Evolutionary conservation across 2,113 vertebrate species (phyloP).

Genomic region (Ardeotis arabs): DNA sequence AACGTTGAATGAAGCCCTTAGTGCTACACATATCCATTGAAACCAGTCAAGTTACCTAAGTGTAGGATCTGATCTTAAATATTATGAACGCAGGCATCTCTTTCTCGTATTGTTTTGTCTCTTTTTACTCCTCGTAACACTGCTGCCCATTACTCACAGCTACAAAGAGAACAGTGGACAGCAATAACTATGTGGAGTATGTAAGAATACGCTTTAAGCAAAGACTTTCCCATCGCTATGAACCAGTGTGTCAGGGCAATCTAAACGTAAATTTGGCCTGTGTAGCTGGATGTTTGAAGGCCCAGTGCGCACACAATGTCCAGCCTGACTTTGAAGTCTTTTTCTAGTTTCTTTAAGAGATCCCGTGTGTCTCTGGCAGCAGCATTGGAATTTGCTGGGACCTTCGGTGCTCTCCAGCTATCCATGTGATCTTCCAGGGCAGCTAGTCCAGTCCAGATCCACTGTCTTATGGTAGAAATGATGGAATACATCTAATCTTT

Average conservation of each 20-base stretch:
- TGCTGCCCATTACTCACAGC: background rate
- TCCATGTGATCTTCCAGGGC: background rate
- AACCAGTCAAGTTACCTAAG: background rate
- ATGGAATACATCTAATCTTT: background rate
- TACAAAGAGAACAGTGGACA: background rate
- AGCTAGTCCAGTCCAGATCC: background rate
- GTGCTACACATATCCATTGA: fast-evolving
- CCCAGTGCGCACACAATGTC: fast-evolving
- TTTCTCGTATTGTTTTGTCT: background rate
- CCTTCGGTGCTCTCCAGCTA: fast-evolving
- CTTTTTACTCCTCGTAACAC: background rate
- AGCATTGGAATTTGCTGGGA: background rate
- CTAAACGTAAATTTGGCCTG: background rate
- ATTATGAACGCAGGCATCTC: fast-evolving
- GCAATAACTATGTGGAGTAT: background rate
- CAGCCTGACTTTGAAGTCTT: background rate
- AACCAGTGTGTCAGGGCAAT: background rate
- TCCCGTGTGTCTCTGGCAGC: background rate
- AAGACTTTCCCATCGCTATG: fast-evolving
- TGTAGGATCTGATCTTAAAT: background rate
- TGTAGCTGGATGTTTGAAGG: background rate
- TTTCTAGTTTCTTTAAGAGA: background rate
- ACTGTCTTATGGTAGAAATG: background rate
- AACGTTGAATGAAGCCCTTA: background rate
- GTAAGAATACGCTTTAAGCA: background rate